These are phyloP conservation scores for Phyllotreta cruciferae DNA, from an alignment of 2,888 invertebrate species.

Conservation along the genomic window DNA sequence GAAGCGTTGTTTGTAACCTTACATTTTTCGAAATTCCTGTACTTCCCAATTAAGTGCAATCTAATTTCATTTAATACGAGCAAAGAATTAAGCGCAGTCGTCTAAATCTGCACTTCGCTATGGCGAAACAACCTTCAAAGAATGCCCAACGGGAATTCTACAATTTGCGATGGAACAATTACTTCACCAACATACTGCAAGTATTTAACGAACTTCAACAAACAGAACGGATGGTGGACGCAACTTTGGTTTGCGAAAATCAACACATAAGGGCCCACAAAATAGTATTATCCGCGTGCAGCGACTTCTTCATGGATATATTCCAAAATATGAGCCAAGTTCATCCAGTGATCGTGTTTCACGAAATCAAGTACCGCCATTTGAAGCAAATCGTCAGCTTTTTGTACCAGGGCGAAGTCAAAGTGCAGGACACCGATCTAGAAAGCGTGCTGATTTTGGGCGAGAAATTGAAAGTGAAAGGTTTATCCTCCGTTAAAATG, in stretches of 20 bases:
- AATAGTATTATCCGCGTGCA: conserved; percentile 63
- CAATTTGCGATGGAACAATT: conserved; percentile 63
- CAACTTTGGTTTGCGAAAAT: conserved; percentile 62
- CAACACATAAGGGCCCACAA: conserved; percentile 62
- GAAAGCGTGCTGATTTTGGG: conserved; percentile 59
- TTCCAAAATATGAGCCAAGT: conserved; percentile 13
- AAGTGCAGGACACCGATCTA: conserved; percentile 60
- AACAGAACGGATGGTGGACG: conserved; percentile 60
- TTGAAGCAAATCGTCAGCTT: conserved; percentile 61
- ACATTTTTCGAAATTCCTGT: conserved; percentile 5
- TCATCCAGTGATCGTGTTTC: conserved; percentile 61
- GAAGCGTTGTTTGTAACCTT: conserved; percentile 1
- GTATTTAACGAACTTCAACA: conserved; percentile 60
- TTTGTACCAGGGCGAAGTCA: conserved; percentile 63
- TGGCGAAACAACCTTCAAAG: conserved; percentile 2
- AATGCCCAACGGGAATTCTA: conserved; percentile 46
- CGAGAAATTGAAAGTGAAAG: conserved; percentile 61
- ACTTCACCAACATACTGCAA: conserved; percentile 61
- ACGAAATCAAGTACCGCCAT: conserved; percentile 58
- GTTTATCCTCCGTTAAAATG: conserved; percentile 47
- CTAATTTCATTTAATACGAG: background rate
- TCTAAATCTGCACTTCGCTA: too few relatives aligned
- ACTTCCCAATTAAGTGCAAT: conserved; percentile 12
- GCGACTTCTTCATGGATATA: conserved; percentile 45
- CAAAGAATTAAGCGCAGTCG: too few relatives aligned